Percentiles rank a stretch among this genome's conserved stretches.
Evolutionary conservation across 2,797 vertebrate genomes (phyloP).

Genomic region (Catostomus latipinnis): DNA sequence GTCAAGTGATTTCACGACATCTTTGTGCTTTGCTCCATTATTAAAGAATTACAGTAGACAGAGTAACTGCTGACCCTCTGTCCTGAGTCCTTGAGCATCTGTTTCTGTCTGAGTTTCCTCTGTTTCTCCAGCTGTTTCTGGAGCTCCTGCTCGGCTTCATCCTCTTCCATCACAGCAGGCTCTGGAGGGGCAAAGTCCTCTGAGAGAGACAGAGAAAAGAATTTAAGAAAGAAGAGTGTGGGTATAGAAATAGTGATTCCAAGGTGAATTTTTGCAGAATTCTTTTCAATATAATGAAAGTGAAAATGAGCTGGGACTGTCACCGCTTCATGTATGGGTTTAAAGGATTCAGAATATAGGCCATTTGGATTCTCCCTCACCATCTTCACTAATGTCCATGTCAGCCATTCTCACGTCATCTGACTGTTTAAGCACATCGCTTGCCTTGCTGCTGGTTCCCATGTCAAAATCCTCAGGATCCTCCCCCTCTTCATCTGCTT

Average conservation of each 20-base stretch:
- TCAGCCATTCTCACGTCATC: conserved; percentile 86
- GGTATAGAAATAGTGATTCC: conserved; percentile 1
- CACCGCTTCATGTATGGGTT: too few relatives aligned
- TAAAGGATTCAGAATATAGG: too few relatives aligned
- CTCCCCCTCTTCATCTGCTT: conserved; percentile 40
- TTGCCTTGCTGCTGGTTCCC: background rate
- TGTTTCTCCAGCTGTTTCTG: conserved; percentile 94
- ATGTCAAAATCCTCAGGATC: conserved; percentile 39
- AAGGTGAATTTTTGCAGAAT: too few relatives aligned
- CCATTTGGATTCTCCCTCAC: conserved; percentile 50
- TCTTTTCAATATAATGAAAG: too few relatives aligned
- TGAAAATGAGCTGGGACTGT: too few relatives aligned
- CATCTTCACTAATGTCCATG: conserved; percentile 92
- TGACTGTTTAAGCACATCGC: conserved; percentile 66
- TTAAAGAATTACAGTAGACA: background rate
- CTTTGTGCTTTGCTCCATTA: background rate
- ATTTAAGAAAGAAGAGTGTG: background rate
- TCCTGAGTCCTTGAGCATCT: conserved; percentile 84
- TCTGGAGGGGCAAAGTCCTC: conserved; percentile 69
- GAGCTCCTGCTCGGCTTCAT: conserved; percentile 88
- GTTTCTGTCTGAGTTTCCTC: conserved; percentile 83
- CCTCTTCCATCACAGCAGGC: conserved; percentile 82
- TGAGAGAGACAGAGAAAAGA: conserved; percentile 15
- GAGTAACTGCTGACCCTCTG: conserved; percentile 76
- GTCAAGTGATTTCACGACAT: too few relatives aligned